Percentiles rank a stretch among this genome's conserved stretches.
phyloP scores from a whole-genome alignment of 2,888 invertebrate species.

The Ectemnius cavifrons region DNA sequence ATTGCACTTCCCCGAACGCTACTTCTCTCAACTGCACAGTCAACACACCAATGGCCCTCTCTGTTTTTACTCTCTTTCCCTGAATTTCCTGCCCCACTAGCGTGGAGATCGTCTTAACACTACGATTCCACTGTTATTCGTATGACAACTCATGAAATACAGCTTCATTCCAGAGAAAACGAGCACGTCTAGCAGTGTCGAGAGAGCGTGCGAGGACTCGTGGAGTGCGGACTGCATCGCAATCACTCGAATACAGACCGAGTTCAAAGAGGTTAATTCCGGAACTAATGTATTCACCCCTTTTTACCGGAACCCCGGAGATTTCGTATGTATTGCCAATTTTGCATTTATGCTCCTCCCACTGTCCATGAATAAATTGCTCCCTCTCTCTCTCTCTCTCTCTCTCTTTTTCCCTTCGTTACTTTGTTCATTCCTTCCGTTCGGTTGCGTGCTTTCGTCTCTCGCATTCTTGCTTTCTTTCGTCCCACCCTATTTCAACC shows the following conservation, averaged over 20 bases:
- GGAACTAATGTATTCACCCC: slow-evolving; percentile 78
- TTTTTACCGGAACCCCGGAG: slow-evolving; percentile 77
- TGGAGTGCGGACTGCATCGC: slow-evolving; percentile 61
- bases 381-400: slow-evolving; percentile 69
- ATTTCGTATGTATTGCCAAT: slow-evolving; percentile 79
- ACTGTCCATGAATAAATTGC: slow-evolving; percentile 78
- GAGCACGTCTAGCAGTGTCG: too few relatives aligned
- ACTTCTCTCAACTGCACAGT: slow-evolving; percentile 32
- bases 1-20: slow-evolving; percentile 53
- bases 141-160: background rate
- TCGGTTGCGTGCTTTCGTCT: slow-evolving; percentile 44
- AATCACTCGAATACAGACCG: slow-evolving; percentile 75
- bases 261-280: slow-evolving; percentile 77
- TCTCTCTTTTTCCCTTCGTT: slow-evolving; percentile 50
- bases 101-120: background rate
- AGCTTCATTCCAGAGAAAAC: background rate
- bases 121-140: background rate
- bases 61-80: slow-evolving; percentile 15
- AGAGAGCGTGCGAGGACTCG: too few relatives aligned
- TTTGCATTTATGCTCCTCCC: slow-evolving; percentile 76
- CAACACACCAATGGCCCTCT: slow-evolving; percentile 18
- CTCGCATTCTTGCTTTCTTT: slow-evolving; percentile 56
- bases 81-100: background rate
- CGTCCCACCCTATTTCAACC: slow-evolving; percentile 21
- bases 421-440: slow-evolving; percentile 14